Evolutionary conservation across 2,113 vertebrate genomes (phyloP), one percentile per base, ranked within the genome.

Genomic region (Sylvia atricapilla): DNA sequence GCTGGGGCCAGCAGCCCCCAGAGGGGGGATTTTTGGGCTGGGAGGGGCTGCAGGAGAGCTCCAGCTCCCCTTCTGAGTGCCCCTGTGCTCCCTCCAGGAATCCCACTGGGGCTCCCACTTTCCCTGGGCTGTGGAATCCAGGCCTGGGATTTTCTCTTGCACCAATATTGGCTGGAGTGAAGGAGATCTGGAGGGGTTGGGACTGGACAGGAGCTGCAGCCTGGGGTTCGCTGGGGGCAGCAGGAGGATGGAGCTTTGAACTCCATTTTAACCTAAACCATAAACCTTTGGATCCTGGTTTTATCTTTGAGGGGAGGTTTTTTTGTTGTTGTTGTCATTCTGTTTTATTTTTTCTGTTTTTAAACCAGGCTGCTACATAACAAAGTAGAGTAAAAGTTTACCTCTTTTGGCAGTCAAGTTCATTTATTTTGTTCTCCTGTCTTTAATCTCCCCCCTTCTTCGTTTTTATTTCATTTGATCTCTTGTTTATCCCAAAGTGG

Each of bases 341-440:
- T 47, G 6, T 37, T 49, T 70, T 1, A 9, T 60, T 91, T 16
- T 41, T 11, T 47, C n/a, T n/a, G n/a, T 92, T 72, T 91, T 58
- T 67, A 68, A 96, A 95, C 88, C 93, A 84, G 88, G 96, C 85
- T 95, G 90, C 93, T 92, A 93, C 41, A 2, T 69, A 77, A 88
- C 67, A 66, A 90, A 89, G 80, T 46, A 75, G 76, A 91, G 90
- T 93, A 80, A 89, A 87, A 86, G 96, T 97, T 98, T 97, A 97
- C 97, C 96, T 94, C 91, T 95, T 58, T 55, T 62, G 87, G 84
- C 81, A 68, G 77, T 67, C 27, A 93, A 72, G 46, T 58, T 93
- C 37, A 44, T 72, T 70, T 75, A 17, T 24, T 80, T 53, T 63
- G 33, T 73, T 81, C 84, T 78, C 68, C 89, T 93, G 82, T 90